Evolutionary conservation across 2,797 vertebrate species (phyloP), one percentile per base, ranked within the genome.

Genomic region (Acridotheres tristis): DNA sequence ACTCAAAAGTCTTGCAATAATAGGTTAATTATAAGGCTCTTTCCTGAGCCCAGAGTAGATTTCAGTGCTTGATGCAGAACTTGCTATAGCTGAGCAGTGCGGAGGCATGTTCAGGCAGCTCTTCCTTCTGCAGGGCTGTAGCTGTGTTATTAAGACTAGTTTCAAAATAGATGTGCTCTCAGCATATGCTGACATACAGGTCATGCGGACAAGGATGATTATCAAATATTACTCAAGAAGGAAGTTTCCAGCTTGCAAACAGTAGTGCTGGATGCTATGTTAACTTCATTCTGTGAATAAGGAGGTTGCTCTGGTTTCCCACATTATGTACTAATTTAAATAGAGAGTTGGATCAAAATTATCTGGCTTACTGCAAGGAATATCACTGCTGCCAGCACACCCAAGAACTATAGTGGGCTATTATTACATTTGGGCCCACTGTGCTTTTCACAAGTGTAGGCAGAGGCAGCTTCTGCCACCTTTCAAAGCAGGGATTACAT

Each of bases 141-240:
- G 87, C 75, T 93, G 54, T 38, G 43, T 85, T 90, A 79, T 50
- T 80, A 65, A 73, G 30, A 7, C 34, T 55, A 65, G 16, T 79
- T 95, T 81, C 61, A 77, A 87, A 96, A 92, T 21, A 93, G 77
- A 73, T 72, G 62, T 78, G 55, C 73, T 94, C 51, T 67, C 63
- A 85, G 88, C 90, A 63, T 53, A 30, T 53, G 84, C 76, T 83
- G 87, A 89, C 75, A 75, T 40, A 47, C 13, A 47, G 90, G 93
- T 85, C 90, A 88, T 43, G 62, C 59, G 71, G 61, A 80, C 47
- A 81, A 81, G 48, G 62, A 36, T 77, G 71, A 77, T 92, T 85
- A 92, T 67, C 82, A 58, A 74, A 68, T 77, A 47, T 75, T 83
- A 87, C 77, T 89, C 59, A 90, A 85, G 71, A 76, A 87, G 53